phyloP scores from a whole-genome alignment of 2,113 vertebrate species.

The Hepsetus odoe region DNA sequence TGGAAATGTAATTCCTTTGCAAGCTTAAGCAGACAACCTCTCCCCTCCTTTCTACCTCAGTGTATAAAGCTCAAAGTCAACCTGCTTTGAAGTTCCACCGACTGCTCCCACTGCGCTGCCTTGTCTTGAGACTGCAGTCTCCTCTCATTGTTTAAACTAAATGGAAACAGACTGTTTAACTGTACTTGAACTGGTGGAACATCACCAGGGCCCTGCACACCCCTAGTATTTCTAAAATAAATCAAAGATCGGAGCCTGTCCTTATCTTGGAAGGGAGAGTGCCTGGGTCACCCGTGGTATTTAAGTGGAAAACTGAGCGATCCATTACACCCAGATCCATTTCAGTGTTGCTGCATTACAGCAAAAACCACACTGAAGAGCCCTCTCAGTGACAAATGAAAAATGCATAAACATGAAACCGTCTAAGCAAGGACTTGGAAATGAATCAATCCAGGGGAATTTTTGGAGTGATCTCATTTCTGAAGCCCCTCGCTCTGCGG shows the following conservation, averaged over 20 bases:
- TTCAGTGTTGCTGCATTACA: conserved; percentile 36
- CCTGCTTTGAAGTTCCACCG: conserved; percentile 20
- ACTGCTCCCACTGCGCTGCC: conserved; percentile 36
- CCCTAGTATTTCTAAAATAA: conserved; percentile 33
- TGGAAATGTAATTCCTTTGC: conserved; percentile 27
- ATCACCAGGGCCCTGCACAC: conserved; percentile 11
- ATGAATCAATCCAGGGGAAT: conserved; percentile 45
- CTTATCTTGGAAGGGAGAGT: conserved; percentile 15
- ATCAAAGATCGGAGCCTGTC: conserved; percentile 36
- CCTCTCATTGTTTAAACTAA: conserved; percentile 42
- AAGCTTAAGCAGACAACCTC: conserved; percentile 22
- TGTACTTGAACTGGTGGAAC: conserved; percentile 22
- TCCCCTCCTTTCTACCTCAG: conserved; percentile 13
- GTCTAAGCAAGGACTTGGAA: conserved; percentile 22
- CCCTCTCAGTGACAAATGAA: conserved; percentile 41
- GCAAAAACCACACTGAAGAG: conserved; percentile 4
- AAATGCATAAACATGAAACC: conserved; percentile 55
- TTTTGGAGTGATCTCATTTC: conserved; percentile 11
- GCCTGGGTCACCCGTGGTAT: conserved; percentile 23
- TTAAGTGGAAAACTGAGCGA: conserved; percentile 37
- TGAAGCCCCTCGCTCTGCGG: neutral
- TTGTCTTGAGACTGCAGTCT: conserved; percentile 22
- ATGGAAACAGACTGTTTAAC: conserved; percentile 47
- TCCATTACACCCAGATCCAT: conserved; percentile 40
- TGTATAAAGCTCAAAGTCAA: conserved; percentile 13